Evolutionary conservation across 2,888 invertebrate species (phyloP).

Genomic region (Trissolcus brochymenae): DNA sequence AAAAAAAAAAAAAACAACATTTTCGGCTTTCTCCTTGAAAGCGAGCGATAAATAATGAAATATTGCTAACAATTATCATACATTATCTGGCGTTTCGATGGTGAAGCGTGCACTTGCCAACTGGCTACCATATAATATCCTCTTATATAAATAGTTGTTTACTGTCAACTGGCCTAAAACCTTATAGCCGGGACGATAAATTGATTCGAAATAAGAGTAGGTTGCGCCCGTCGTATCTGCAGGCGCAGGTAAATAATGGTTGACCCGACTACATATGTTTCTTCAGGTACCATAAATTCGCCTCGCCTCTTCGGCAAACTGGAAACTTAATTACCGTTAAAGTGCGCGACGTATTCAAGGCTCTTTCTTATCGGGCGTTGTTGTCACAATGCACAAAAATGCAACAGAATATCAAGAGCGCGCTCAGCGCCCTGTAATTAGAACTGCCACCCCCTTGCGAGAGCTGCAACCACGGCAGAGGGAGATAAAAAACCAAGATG

Average conservation of each 20-base stretch:
- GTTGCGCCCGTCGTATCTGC: slow-evolving; percentile 30
- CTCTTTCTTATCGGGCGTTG: slow-evolving; percentile 21
- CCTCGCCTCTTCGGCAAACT: slow-evolving; percentile 16
- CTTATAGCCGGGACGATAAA: slow-evolving; percentile 29
- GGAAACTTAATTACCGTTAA: slow-evolving; percentile 35
- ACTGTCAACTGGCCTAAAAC: slow-evolving; percentile 32
- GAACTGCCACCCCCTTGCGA: slow-evolving; percentile 51
- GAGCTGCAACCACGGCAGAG: slow-evolving; percentile 31
- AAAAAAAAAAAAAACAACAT: neutral
- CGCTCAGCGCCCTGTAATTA: slow-evolving; percentile 60
- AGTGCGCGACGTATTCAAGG: slow-evolving; percentile 5
- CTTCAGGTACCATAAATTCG: slow-evolving; percentile 32
- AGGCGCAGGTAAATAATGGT: slow-evolving; percentile 46
- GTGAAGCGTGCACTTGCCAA: slow-evolving; percentile 29
- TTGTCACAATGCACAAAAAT: slow-evolving; percentile 26
- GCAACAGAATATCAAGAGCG: slow-evolving; percentile 16
- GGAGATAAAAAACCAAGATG: slow-evolving; percentile 21
- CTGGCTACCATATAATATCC: slow-evolving; percentile 36
- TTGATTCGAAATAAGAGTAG: slow-evolving; percentile 46
- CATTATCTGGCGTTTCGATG: slow-evolving; percentile 21
- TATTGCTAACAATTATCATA: slow-evolving; percentile 35
- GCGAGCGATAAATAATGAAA: slow-evolving; percentile 23
- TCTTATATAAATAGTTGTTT: slow-evolving; percentile 39
- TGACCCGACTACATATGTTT: slow-evolving; percentile 33
- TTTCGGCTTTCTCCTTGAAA: slow-evolving; percentile 7